Evolutionary conservation across 37 sponge, comb jelly and placozoan genomes (phyloP), one percentile per base, ranked within the genome.

Genomic region (Cliona cf. orientalis): DNA sequence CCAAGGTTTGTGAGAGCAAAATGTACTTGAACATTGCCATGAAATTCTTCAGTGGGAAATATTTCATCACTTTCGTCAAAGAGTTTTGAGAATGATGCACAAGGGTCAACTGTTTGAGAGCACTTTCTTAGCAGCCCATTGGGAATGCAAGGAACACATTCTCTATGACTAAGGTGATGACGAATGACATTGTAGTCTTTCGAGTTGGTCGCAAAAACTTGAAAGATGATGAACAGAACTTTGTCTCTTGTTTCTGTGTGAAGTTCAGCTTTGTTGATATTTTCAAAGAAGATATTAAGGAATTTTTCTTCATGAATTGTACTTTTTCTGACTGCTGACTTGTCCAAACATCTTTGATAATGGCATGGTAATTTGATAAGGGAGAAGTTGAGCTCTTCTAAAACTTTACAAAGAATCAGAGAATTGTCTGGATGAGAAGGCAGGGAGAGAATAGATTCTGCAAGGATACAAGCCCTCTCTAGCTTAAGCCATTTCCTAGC

Each of bases 141-240:
- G 5, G 86, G 81, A 65, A 58, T 55, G 36, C 91, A 86, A 29
- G 91, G 91, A 66, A 90, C 59, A 28, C 69, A 75, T 31, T 82
- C 44, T 49, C 70, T 12, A 9, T 6, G 34, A 22, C 43, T 60
- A 26, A 82, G 62, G 32, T 26, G 64, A 2, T 72, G 5, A 14
- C 34, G 11, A 17, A 80, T 32, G 58, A 29, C 22, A 41, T 21
- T 59, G 21, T 29, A 12, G 41, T 2, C 43, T 71, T 69, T 60
- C 21, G 22, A 34, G 28, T 58, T 38, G 41, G 14, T 3, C 6
- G 71, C 58, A 69, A 71, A 80, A 7, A 31, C 67, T 58, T 80
- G 32, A 68, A 80, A 59, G 43, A 68, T 68, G 55, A 7, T 42
- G n/a, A n/a, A 37, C 22, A 80, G 17, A 14, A 80, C 81, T n/a